Percentiles rank a stretch among this genome's conserved stretches.
Conservation (phyloP, 2,888 invertebrate genomes). For the Empis livida region DNA sequence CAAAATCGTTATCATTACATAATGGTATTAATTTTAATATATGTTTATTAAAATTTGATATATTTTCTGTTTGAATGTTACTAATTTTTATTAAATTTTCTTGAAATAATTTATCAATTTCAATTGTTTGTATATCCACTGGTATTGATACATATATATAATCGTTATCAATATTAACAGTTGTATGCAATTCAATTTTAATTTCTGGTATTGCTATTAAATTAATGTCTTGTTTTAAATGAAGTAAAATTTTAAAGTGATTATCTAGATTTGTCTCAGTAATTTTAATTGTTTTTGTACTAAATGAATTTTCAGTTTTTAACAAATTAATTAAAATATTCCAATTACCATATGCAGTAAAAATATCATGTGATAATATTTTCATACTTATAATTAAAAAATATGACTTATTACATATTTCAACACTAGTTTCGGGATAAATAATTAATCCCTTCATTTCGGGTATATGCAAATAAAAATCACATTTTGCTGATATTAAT, state of each 20-base stretch:
- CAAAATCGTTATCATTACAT: background rate
- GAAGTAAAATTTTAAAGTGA: conserved; percentile 5
- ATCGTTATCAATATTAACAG: conserved; percentile 6
- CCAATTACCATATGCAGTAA: conserved; percentile 4
- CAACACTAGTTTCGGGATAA: background rate
- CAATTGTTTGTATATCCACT: background rate
- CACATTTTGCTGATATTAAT: background rate
- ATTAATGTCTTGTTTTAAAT: background rate
- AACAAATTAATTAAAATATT: conserved; percentile 2
- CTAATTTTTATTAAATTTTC: background rate
- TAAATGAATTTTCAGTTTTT: too few relatives aligned
- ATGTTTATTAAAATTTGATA: too few relatives aligned
- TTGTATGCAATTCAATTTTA: conserved; percentile 5
- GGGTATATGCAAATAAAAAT: too few relatives aligned
- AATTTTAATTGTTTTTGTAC: background rate
- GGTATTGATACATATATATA: conserved; percentile 7
- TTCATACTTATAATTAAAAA: conserved; percentile 7
- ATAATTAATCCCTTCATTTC: conserved; percentile 1
- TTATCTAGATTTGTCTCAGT: background rate
- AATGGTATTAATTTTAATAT: too few relatives aligned
- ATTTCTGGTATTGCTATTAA: conserved; percentile 6
- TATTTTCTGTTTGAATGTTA: background rate
- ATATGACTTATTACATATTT: conserved; percentile 1
- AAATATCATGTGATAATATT: conserved; percentile 6
- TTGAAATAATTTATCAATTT: conserved; percentile 7